Conservation (phyloP, 35 echinoderm and acorn worm genomes). For the Stichopus chloronotus region DNA sequence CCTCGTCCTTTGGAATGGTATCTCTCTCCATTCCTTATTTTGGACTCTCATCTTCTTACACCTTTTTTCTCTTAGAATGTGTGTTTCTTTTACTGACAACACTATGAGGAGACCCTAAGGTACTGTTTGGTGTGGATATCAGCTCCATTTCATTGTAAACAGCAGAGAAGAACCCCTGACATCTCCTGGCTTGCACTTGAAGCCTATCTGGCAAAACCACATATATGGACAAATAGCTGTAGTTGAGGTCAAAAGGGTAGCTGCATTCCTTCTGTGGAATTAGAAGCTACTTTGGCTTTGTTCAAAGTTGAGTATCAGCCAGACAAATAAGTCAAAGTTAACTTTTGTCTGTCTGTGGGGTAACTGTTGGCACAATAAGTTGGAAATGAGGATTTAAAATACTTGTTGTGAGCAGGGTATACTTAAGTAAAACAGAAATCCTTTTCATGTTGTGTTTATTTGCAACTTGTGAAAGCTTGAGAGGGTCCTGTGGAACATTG, state of each 20-base stretch:
- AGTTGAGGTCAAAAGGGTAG: conserved; percentile 26
- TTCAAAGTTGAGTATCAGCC: too few relatives aligned
- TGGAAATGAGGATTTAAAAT: neutral
- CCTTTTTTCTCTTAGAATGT: neutral
- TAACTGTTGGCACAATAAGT: neutral
- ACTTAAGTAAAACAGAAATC: too few relatives aligned
- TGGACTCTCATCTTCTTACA: neutral
- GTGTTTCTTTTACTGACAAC: too few relatives aligned
- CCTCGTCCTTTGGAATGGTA: too few relatives aligned
- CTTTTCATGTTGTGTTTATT: too few relatives aligned
- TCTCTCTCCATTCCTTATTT: neutral
- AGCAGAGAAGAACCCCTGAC: neutral
- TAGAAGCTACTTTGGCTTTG: neutral
- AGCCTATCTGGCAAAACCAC: conserved; percentile 15
- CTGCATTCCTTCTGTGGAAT: conserved; percentile 9
- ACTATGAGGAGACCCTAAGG: too few relatives aligned
- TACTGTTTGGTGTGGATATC: neutral
- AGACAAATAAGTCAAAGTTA: neutral
- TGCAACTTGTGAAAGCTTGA: too few relatives aligned
- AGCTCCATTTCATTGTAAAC: conserved; percentile 44
- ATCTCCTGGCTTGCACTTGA: neutral
- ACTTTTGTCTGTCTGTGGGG: neutral
- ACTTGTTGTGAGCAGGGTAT: neutral
- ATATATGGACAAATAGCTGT: conserved; percentile 50
- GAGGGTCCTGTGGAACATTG: too few relatives aligned